Conservation (phyloP, 1,140 invertebrate species). For the Macrobrachium rosenbergii region DNA sequence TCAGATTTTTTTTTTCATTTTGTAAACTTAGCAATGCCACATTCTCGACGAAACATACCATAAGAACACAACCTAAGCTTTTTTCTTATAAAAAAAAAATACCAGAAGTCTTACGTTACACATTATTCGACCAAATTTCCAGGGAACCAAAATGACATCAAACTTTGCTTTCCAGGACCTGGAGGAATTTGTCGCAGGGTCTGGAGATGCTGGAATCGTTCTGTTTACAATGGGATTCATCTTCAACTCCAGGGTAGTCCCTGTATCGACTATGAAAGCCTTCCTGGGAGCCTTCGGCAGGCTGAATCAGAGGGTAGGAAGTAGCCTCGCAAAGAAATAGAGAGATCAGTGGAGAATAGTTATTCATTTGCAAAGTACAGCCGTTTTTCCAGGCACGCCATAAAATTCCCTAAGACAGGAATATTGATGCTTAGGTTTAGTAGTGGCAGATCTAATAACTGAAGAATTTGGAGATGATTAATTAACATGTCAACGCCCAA, state of each 20-base stretch:
- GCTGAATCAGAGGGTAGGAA: constrained; percentile 57
- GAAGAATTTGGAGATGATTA: too few relatives aligned
- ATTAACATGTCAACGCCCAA: too few relatives aligned
- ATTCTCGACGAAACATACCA: too few relatives aligned
- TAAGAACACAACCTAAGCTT: too few relatives aligned
- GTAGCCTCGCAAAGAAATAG: background rate
- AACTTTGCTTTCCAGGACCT: constrained; percentile 63
- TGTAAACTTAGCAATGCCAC: too few relatives aligned
- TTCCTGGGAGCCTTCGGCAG: constrained; percentile 52
- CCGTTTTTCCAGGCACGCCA: too few relatives aligned
- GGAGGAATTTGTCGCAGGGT: constrained; percentile 67
- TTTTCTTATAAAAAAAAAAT: background rate
- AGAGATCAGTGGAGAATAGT: background rate
- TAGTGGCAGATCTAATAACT: too few relatives aligned
- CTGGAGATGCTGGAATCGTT: constrained; percentile 68
- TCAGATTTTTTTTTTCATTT: too few relatives aligned
- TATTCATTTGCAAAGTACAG: background rate
- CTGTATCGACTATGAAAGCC: constrained; percentile 60
- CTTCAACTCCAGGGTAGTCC: constrained; percentile 68
- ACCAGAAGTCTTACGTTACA: background rate
- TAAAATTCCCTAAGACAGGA: too few relatives aligned
- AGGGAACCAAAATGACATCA: background rate
- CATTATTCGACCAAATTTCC: background rate
- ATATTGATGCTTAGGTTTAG: too few relatives aligned
- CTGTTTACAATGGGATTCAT: constrained; percentile 70